phyloP scores from a whole-genome alignment of 1,140 invertebrate species.

The Delia radicum region DNA sequence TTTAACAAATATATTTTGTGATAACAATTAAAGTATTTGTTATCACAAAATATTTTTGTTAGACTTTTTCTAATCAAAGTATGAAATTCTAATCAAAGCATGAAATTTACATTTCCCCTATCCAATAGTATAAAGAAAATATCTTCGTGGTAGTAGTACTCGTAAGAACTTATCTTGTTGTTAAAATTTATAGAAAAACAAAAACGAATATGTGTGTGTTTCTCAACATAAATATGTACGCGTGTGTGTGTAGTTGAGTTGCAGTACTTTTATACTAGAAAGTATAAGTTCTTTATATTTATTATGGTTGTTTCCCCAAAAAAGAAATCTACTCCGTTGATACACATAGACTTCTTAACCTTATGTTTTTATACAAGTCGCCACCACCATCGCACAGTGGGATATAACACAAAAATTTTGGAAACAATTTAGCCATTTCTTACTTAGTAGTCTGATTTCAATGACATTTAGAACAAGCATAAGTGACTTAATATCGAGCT shows the following conservation, averaged over 20 bases:
- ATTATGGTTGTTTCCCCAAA: background rate
- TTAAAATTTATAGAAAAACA: constrained; percentile 9
- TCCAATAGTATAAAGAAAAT: background rate
- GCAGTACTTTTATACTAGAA: background rate
- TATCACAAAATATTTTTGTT: too few relatives aligned
- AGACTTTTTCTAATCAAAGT: too few relatives aligned
- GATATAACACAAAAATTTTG: too few relatives aligned
- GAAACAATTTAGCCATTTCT: too few relatives aligned
- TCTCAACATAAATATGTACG: background rate
- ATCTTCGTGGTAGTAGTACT: background rate
- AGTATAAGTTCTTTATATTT: background rate
- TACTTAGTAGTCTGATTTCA: too few relatives aligned
- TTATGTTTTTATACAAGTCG: constrained; percentile 10
- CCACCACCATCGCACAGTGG: too few relatives aligned
- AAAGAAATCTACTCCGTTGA: background rate
- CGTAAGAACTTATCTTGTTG: background rate
- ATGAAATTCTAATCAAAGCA: too few relatives aligned
- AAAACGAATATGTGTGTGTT: background rate
- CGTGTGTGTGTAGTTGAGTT: background rate
- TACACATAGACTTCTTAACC: constrained; percentile 1
- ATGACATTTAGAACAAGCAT: too few relatives aligned
- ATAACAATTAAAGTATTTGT: too few relatives aligned
- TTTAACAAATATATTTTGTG: too few relatives aligned
- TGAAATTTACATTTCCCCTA: too few relatives aligned
- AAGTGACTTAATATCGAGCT: too few relatives aligned